Evolutionary conservation across 2,888 invertebrate genomes (phyloP).

Genomic region (Apamea epomidion): DNA sequence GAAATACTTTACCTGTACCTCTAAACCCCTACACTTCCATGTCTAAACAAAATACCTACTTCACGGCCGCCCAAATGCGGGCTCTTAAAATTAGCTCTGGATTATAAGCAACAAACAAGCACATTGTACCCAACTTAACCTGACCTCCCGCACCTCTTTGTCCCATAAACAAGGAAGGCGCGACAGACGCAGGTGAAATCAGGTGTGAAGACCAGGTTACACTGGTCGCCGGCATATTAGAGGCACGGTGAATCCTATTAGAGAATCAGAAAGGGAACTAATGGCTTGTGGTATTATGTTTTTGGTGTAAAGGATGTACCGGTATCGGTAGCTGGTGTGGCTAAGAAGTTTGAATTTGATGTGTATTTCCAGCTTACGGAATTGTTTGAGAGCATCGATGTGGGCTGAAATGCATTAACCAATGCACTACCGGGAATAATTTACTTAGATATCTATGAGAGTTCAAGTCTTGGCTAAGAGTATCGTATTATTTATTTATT

Average conservation of each 20-base stretch:
- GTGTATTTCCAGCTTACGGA: neutral
- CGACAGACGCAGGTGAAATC: conserved; percentile 47
- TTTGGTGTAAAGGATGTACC: conserved; percentile 22
- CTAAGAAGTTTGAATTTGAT: neutral
- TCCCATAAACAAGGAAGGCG: conserved; percentile 20
- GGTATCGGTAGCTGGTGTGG: neutral
- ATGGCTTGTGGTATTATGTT: conserved; percentile 47
- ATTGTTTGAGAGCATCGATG: neutral
- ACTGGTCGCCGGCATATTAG: conserved; percentile 38
- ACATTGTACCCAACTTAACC: conserved; percentile 12
- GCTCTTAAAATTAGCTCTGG: conserved; percentile 35
- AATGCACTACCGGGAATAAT: neutral
- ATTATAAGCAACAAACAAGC: conserved; percentile 45
- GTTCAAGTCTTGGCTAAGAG: neutral
- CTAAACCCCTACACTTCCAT: neutral
- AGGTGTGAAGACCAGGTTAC: conserved; percentile 43
- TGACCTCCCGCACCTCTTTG: conserved; percentile 55
- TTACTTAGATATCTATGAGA: neutral
- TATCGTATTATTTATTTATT: too few relatives aligned
- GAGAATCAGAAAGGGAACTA: conserved; percentile 50
- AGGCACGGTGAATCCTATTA: conserved; percentile 50
- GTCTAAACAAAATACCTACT: neutral
- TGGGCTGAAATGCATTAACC: neutral
- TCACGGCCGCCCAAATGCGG: conserved; percentile 2
- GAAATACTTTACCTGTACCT: neutral